Percentiles rank a stretch among this genome's conserved stretches.
Conservation (phyloP, 2,113 vertebrate genomes). For the Eonycteris spelaea region DNA sequence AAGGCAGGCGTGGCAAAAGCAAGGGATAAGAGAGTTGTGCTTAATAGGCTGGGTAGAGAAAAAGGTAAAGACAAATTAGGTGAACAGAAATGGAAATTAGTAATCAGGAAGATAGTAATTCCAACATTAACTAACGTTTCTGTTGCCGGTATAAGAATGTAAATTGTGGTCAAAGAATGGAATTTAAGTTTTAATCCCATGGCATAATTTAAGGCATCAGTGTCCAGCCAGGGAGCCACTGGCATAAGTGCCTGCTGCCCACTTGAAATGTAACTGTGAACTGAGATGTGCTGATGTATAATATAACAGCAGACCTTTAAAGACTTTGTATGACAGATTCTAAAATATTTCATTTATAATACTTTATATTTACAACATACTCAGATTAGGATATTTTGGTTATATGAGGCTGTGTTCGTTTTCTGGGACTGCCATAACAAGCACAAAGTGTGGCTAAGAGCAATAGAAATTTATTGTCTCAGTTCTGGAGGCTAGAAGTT, state of each 20-base stretch:
- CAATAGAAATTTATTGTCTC: neutral
- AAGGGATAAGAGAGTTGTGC: neutral
- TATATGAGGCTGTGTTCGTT: neutral
- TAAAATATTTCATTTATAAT: neutral
- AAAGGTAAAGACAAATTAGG: neutral
- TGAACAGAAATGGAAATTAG: neutral
- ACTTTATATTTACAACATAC: neutral
- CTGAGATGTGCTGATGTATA: neutral
- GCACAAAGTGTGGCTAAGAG: neutral
- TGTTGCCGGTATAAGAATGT: neutral
- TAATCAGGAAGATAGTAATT: neutral
- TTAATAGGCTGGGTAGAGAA: neutral
- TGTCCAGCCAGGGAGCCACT: neutral
- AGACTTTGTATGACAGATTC: neutral
- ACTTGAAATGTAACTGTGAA: neutral
- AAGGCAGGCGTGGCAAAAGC: neutral
- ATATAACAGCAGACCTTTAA: neutral
- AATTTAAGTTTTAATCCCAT: neutral
- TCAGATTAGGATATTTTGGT: neutral
- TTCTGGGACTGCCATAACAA: neutral
- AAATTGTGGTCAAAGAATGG: neutral
- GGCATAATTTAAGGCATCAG: neutral
- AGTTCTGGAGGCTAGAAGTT: neutral
- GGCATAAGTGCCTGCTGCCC: neutral
- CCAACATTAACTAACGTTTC: neutral